Base-by-base conservation (phyloP, 37 sponge, comb jelly and placozoan genomes). In the Halisarca cf. caerulea region DNA sequence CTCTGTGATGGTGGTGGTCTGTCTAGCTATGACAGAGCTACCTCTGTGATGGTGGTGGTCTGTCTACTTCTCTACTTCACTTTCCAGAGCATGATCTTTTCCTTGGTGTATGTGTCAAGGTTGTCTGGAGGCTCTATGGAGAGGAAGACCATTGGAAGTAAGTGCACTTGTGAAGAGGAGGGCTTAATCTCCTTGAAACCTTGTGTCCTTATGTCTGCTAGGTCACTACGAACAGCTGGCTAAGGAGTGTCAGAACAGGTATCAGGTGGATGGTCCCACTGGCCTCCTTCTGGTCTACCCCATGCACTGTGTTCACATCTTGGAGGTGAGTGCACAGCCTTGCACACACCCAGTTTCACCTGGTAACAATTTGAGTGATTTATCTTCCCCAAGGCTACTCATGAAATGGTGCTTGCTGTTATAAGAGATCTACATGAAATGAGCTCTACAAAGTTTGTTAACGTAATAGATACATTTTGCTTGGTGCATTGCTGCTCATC, bases 221-320 rank as follows among this genome's bases (percentile, higher is more conserved):
- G 93, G n/a, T 18, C 90, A 90, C 59, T 93, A 93, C 80, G 90
- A 93, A 57, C 64, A 79, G 62, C 78, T 93, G 40, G 90, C 90
- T 59, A 87, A 87, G 69, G 25, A 55, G 4, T 89, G 90, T 75
- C 87, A 87, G 59, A 68, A 32, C 38, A 55, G 84, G 71, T 93
- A 87, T 58, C 94, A 89, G 59, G 94, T 90, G 37, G 94, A 93
- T 33, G 90, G 90, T 17, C 94, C 94, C 23, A 90, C 94, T 39
- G 94, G 94, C 0, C 59, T 90, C 17, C 85, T 90, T 27, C 85
- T 93, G 17, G 78, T 93, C 61, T 93, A 90, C 72, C 94, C 94
- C 25, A 85, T 89, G 38, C 94, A 93, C 59, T 84, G 87, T 37
- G 70, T 93, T 17, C 94, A 93, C 79, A 32, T 90, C 30, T 59